A percentile compares a stretch with the other conserved stretches of the same genome.
Evolutionary conservation across 2,888 invertebrate genomes (phyloP).

Genomic region (Drosophila formosana): DNA sequence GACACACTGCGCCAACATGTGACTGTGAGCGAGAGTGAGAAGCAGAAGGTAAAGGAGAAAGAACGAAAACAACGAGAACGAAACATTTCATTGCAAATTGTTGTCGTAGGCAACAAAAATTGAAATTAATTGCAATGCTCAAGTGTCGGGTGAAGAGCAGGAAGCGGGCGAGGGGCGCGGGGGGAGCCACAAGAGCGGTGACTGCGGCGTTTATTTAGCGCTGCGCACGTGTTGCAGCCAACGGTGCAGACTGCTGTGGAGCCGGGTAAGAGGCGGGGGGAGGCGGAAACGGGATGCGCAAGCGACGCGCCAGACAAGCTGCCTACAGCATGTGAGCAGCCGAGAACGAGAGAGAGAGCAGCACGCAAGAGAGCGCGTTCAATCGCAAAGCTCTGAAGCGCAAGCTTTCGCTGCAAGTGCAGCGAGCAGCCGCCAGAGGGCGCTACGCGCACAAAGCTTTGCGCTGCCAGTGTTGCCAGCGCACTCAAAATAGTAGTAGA

Average conservation of each 20-base stretch:
- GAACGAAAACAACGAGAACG: conserved; percentile 37
- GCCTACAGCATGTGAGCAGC: conserved; percentile 51
- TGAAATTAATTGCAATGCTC: conserved; percentile 60
- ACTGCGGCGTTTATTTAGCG: conserved; percentile 36
- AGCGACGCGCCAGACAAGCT: conserved; percentile 60
- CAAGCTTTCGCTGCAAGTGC: conserved; percentile 51
- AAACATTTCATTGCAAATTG: conserved; percentile 52
- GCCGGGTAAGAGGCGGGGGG: background rate
- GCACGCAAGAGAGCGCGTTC: conserved; percentile 1
- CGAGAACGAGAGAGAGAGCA: background rate
- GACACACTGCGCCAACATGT: conserved; percentile 73
- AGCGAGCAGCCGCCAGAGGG: conserved; percentile 39
- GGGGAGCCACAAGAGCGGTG: background rate
- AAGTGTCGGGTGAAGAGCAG: background rate
- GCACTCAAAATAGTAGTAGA: conserved; percentile 13
- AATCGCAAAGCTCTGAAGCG: conserved; percentile 42
- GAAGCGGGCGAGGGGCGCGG: background rate
- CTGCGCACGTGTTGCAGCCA: conserved; percentile 68
- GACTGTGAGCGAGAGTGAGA: conserved; percentile 44
- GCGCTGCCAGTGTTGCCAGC: conserved; percentile 42
- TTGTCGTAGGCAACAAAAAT: conserved; percentile 72
- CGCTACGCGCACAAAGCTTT: conserved; percentile 36
- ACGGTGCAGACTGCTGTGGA: conserved; percentile 20
- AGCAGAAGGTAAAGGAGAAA: conserved; percentile 14
- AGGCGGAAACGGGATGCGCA: conserved; percentile 8